Percentiles rank a stretch among this genome's conserved stretches.
phyloP scores from a whole-genome alignment of 2,797 vertebrate genomes.

The Adelosebastes latens region DNA sequence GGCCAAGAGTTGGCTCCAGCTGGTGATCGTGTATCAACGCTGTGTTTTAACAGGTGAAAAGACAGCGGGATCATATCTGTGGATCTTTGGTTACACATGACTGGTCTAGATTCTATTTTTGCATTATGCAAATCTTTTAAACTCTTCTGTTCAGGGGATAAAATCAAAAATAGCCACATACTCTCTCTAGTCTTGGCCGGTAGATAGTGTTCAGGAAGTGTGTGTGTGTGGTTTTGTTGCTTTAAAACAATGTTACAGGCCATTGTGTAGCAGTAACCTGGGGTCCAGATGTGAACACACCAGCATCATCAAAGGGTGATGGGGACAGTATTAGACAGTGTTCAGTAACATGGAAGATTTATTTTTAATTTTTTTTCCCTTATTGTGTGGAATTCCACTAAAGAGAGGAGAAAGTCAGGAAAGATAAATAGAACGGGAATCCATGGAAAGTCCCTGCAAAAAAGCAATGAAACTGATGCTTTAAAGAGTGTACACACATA shows the following conservation, averaged over 20 bases:
- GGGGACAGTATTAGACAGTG: slow-evolving; percentile 62
- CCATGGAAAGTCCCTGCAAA: slow-evolving; percentile 83
- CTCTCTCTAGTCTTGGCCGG: slow-evolving; percentile 74
- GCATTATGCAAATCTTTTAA: slow-evolving; percentile 71
- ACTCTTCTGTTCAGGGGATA: slow-evolving; percentile 67
- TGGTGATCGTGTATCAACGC: slow-evolving; percentile 58
- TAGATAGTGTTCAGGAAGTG: slow-evolving; percentile 35
- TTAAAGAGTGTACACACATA: slow-evolving; percentile 42
- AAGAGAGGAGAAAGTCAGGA: slow-evolving; percentile 79
- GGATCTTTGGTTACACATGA: slow-evolving; percentile 67
- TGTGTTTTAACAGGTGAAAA: slow-evolving; percentile 79
- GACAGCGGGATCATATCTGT: slow-evolving; percentile 65
- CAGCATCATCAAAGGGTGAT: slow-evolving; percentile 58
- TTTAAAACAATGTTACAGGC: slow-evolving; percentile 36
- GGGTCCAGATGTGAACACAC: slow-evolving; percentile 59
- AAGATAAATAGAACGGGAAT: slow-evolving; percentile 84
- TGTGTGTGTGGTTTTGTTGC: slow-evolving; percentile 23
- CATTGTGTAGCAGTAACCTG: slow-evolving; percentile 39
- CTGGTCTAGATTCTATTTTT: slow-evolving; percentile 76
- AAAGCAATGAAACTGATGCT: slow-evolving; percentile 77
- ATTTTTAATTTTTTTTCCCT: slow-evolving; percentile 65
- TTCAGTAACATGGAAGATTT: slow-evolving; percentile 69
- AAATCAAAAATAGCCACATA: slow-evolving; percentile 73
- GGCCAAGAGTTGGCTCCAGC: slow-evolving; percentile 49
- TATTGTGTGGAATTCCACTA: slow-evolving; percentile 75